Evolutionary conservation across 1,140 invertebrate genomes (phyloP).

Genomic region (Drosophila sucinea): DNA sequence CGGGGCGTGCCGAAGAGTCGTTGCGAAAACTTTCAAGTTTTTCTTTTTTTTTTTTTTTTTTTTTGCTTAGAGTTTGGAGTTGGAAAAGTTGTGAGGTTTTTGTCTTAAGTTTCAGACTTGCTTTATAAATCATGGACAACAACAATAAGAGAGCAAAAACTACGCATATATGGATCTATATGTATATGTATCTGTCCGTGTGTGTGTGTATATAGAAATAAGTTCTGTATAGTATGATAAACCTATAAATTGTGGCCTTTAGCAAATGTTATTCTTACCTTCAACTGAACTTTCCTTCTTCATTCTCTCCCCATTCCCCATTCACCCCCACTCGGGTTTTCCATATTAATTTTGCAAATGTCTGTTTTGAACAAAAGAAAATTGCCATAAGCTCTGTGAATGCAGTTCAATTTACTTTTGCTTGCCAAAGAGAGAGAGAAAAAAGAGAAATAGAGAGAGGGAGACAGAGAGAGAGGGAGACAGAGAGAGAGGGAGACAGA

Average conservation of each 20-base stretch:
- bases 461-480: not conserved
- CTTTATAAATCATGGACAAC: constrained; percentile 63
- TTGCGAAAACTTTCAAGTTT: constrained; percentile 58
- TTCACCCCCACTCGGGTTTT: constrained; percentile 11
- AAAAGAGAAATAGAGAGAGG: too few species aligned
- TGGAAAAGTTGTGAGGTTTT: constrained; percentile 36
- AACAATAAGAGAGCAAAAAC: constrained; percentile 26
- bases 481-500: too few species aligned
- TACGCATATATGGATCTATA: not conserved
- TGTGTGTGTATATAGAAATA: not conserved
- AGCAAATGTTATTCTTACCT: constrained; percentile 64
- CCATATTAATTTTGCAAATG: constrained; percentile 75
- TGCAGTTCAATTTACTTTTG: constrained; percentile 71
- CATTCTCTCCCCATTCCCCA: constrained; percentile 18
- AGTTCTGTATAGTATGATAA: constrained; percentile 37
- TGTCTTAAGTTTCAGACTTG: constrained; percentile 63
- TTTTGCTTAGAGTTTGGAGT: constrained; percentile 53
- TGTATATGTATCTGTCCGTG: not conserved
- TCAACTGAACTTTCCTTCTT: constrained; percentile 10
- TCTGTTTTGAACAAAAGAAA: constrained; percentile 58
- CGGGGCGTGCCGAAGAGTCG: constrained; percentile 65
- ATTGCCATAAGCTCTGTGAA: constrained; percentile 61
- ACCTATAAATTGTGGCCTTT: constrained; percentile 59
- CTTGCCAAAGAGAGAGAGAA: not conserved
- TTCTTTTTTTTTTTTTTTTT: constrained; percentile 29